A percentile compares a stretch with the other conserved stretches of the same genome.
Conservation (phyloP, 1,140 invertebrate species). For the Portunus trituberculatus region DNA sequence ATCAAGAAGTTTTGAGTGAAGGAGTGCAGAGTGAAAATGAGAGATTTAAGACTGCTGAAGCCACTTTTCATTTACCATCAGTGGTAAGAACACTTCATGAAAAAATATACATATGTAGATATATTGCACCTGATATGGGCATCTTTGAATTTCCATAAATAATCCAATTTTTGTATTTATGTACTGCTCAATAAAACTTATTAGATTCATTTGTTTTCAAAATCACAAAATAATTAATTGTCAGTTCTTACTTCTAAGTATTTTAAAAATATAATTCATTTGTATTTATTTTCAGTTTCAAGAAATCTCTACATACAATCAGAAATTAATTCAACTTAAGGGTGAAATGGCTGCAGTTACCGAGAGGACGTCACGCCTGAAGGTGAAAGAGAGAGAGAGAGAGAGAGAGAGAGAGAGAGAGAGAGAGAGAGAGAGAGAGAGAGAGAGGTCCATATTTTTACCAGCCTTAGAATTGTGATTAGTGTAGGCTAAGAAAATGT, state of each 20-base stretch:
- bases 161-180: background rate
- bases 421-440: no score
- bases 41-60: slow-evolving; percentile 50
- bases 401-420: background rate
- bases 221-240: no score
- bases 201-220: background rate
- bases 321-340: slow-evolving; percentile 42
- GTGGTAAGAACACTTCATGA: slow-evolving; percentile 34
- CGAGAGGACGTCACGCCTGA: slow-evolving; percentile 34
- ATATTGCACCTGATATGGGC: no score
- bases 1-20: slow-evolving; percentile 57
- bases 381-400: slow-evolving; percentile 3
- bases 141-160: background rate
- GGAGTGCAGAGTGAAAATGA: slow-evolving; percentile 59
- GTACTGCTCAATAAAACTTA: background rate
- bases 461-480: no score
- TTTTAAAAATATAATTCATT: background rate
- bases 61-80: slow-evolving; percentile 52
- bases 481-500: no score
- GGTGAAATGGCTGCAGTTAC: slow-evolving; percentile 34
- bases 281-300: slow-evolving; percentile 43
- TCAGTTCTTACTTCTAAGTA: background rate
- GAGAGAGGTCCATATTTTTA: background rate
- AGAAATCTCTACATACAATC: slow-evolving; percentile 45
- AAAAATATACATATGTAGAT: background rate